Base-by-base conservation (phyloP, 2,888 invertebrate genomes). In the Seladonia tumulorum region DNA sequence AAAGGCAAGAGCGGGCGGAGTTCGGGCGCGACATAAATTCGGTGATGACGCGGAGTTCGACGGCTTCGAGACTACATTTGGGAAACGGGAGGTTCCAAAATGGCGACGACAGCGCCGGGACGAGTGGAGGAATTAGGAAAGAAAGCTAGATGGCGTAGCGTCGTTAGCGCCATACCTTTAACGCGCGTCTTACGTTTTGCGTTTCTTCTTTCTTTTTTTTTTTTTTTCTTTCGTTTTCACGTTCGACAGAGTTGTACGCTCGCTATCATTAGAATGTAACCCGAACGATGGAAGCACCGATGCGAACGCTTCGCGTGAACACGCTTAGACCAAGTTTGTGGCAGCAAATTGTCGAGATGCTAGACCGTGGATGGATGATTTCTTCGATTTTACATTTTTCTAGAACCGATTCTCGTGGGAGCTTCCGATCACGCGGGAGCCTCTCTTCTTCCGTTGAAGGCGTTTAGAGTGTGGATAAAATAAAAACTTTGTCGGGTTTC, bases 171-270 rank as follows among this genome's bases (percentile, higher is more conserved):
- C 79, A 90, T 88, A 85, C 87, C 85, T 35, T 35, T 82, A 76
- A 86, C 76, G 78, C 71, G 75, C 76, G 83, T 88, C 82, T 90
- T 83, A 78, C 82, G 84, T 89, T 87, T 79, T 79, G 57, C 72
- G 49, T 57, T 68, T 42, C 35, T 35, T 2, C 3, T 4, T 3
- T 35, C 35, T 35, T 2, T 35, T 35, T 35, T 35, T 35, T 35
- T 5, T 35, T 35, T 35, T 35, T 4, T 35, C 35, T 35, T 35
- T 35, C 35, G 70, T 74, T 63, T 81, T 85, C 63, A 80, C 57
- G 83, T 88, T 89, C 82, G 84, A 81, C 87, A 85, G 83, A 85
- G 83, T 86, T 87, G 83, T 87, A 87, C 39, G 90, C 90, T 89
- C 85, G 90, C 91, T 91, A 88, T 85, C 71, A 25, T 75, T 88